Evolutionary conservation across 2,113 vertebrate species (phyloP), one percentile per base, ranked within the genome.

Genomic region (Oncorhynchus gorbuscha): DNA sequence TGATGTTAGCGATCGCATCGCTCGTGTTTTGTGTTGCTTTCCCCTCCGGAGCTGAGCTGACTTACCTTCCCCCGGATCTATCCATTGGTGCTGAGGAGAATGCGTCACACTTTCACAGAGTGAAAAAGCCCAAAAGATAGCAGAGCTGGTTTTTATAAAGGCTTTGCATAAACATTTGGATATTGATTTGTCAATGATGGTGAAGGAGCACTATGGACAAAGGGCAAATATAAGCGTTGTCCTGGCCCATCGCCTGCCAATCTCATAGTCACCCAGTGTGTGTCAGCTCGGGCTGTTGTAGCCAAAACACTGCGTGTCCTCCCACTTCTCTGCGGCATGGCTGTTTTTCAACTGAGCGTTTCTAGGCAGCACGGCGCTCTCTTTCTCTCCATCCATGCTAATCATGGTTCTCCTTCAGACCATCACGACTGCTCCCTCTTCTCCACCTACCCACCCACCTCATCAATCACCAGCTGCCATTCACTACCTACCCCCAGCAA

Each of bases 401-500:
- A 89, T 89, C 86, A 77, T 26, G 22, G 78, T 79, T 83, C 77
- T 75, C 72, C 79, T 78, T 83, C 81, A 81, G 62, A 74, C 81
- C 86, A 72, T 83, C 83, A 86, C 61, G 79, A 81, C 78, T 79
- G 62, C 74, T 55, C 9, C 30, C 72, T 69, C 16, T 70, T 72
- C 76, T 73, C 78, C 69, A 72, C 77, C 76, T 76, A 74, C 71
- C 49, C 59, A 35, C 64, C 84, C 72, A 24, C 78, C 76, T 72
- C 78, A 78, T 89, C 84, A 73, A 72, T 85, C 67, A 80, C 0
- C 3, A 73, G 66, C 82, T 68, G 77, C 78, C 82, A 81, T 81
- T 77, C 88, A 91, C 85, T 74, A 79, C 75, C 76, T 79, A 81
- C 49, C 51, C 81, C 79, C 76, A 48, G 79, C 79, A 86, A 84